phyloP scores from a whole-genome alignment of 2,797 vertebrate species.

The Takifugu ocellatus region DNA sequence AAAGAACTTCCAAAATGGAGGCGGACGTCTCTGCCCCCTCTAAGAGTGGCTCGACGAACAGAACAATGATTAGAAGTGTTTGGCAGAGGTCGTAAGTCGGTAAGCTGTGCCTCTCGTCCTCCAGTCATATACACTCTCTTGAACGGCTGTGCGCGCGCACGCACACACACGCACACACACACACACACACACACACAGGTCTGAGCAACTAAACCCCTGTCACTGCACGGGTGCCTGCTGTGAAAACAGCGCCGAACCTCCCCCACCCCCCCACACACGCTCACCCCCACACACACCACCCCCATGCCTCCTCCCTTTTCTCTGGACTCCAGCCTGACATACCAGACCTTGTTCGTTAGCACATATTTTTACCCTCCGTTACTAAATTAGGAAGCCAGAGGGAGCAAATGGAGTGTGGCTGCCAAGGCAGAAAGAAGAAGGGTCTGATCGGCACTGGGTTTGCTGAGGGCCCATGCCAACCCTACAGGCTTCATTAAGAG shows the following conservation, averaged over 20 bases:
- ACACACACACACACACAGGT: conserved; percentile 55
- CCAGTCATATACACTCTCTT: no score
- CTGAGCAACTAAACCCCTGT: conserved; percentile 66
- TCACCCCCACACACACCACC: not conserved
- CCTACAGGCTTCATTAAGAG: conserved; percentile 76
- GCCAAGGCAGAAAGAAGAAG: conserved; percentile 80
- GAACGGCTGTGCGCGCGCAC: no score
- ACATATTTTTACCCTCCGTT: conserved; percentile 89
- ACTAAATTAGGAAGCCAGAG: conserved; percentile 95
- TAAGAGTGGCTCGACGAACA: not conserved
- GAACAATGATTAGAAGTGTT: conserved; percentile 47
- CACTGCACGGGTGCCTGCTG: conserved; percentile 63
- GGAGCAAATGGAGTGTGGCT: conserved; percentile 76
- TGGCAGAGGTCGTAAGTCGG: conserved; percentile 66
- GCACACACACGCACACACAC: conserved; percentile 22
- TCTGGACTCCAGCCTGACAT: conserved; percentile 87
- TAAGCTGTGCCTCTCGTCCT: conserved; percentile 40
- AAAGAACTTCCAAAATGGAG: no score
- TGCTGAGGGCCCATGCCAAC: conserved; percentile 75
- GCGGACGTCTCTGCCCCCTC: no score
- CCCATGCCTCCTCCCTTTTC: conserved; percentile 49
- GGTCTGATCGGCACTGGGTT: conserved; percentile 78
- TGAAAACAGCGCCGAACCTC: conserved; percentile 56
- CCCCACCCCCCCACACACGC: not conserved
- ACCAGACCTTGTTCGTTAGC: conserved; percentile 87